Evolutionary conservation across 2,113 vertebrate genomes (phyloP), one percentile per base, ranked within the genome.

Genomic region (Prietella phreatophila): DNA sequence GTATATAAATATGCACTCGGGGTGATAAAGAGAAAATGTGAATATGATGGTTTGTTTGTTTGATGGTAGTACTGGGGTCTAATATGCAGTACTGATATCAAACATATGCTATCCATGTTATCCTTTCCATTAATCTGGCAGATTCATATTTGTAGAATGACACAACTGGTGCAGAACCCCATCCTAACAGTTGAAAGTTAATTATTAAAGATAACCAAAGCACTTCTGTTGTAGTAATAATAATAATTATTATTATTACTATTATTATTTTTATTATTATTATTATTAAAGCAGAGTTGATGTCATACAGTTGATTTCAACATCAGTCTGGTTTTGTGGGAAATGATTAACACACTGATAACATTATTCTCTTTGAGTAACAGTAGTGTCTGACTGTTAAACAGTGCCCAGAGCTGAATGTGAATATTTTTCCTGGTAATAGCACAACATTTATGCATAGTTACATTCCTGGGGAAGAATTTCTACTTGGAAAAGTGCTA

Each of bases 361-460:
- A 30, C 58, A 20, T 30, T 30, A 30, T 55, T 58, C 3, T 7
- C 79, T 30, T 36, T n/a, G 27, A n/a, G 22, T 15, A 14, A 9
- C 11, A 14, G 39, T 76, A 76, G 50, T 14, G 73, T 42, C 22
- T 13, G 11, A 50, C 22, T 42, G 42, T 25, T 76, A 76, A 76
- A 25, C 3, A 27, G n/a, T 53, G 10, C 25, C 4, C 36, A 14
- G 19, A 30, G 25, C 55, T 80, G 19, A 86, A 65, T 39, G 39
- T 65, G 30, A 55, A 11, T 78, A 65, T 80, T 65, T 4, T 80
- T 86, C 42, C n/a, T 65, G 13, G 56, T 79, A 53, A 79, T 80
- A 67, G 17, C 13, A 81, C 76, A 67, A 8, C 61, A 39, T 63
- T 55, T 71, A 42, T 82, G 25, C 7, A 9, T 19, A 27, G 47